Evolutionary conservation across 2,888 invertebrate species (phyloP).

Genomic region (Eupithecia insigniata): DNA sequence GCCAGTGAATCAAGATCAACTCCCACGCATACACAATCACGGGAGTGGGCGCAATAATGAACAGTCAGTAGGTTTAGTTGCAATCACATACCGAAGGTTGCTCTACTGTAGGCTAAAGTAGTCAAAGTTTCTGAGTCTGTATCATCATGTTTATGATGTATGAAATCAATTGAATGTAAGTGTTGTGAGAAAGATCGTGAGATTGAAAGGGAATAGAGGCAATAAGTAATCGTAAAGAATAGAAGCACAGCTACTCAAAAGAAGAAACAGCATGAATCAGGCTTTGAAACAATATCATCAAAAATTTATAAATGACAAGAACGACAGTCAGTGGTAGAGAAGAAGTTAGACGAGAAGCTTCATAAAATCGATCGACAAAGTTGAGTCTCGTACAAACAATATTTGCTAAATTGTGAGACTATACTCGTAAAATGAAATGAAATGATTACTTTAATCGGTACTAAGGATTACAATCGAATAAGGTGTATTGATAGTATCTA

Average conservation of each 20-base stretch:
- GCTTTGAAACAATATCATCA: neutral
- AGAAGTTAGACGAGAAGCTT: neutral
- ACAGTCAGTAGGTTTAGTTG: conserved; percentile 42
- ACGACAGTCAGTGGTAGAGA: neutral
- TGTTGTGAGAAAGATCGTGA: neutral
- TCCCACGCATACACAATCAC: conserved; percentile 49
- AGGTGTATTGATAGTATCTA: neutral
- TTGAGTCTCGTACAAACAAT: neutral
- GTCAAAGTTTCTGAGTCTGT: neutral
- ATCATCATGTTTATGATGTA: neutral
- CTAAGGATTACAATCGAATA: neutral
- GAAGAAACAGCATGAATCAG: neutral
- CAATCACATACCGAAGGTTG: conserved; percentile 55
- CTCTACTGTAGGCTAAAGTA: neutral
- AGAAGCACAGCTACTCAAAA: neutral
- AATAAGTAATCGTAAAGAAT: neutral
- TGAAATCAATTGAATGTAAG: neutral
- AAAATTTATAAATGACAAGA: neutral
- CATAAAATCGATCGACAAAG: neutral
- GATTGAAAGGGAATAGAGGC: neutral
- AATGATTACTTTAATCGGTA: neutral
- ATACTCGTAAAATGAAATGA: neutral
- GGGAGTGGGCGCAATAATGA: conserved; percentile 69
- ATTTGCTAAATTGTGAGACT: neutral
- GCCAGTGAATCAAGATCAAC: conserved; percentile 45